phyloP scores from a whole-genome alignment of 2,888 invertebrate genomes.

The Atherix ibis region DNA sequence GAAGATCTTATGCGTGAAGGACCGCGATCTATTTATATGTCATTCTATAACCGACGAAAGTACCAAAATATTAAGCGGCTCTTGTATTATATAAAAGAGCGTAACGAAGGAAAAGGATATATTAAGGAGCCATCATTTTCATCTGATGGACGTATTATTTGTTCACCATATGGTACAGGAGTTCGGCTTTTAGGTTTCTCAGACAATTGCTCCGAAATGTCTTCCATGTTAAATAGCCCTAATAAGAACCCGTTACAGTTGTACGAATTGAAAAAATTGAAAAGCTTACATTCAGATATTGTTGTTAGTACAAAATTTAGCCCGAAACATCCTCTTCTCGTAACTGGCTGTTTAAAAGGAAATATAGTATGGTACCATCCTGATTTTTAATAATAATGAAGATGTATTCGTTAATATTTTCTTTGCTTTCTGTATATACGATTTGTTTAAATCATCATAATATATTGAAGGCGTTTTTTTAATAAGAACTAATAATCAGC shows the following conservation, averaged over 20 bases:
- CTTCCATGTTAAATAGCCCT: conserved; percentile 43
- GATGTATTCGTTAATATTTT: too few relatives aligned
- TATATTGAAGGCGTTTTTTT: too few relatives aligned
- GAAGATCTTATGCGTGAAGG: conserved; percentile 1
- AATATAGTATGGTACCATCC: conserved; percentile 86
- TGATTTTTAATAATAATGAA: conserved; percentile 22
- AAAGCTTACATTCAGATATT: conserved; percentile 61
- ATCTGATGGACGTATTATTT: conserved; percentile 74
- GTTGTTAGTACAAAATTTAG: conserved; percentile 85
- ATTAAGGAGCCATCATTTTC: conserved; percentile 90
- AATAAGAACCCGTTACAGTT: conserved; percentile 34
- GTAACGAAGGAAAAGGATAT: conserved; percentile 77
- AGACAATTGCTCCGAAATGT: conserved; percentile 59
- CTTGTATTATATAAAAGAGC: conserved; percentile 70
- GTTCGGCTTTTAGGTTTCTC: conserved; percentile 71
- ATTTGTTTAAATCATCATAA: too few relatives aligned
- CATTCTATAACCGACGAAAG: conserved; percentile 12
- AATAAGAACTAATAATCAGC: too few relatives aligned
- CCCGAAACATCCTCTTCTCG: conserved; percentile 69
- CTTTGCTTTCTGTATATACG: too few relatives aligned
- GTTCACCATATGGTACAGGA: conserved; percentile 78
- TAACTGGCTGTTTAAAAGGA: conserved; percentile 80
- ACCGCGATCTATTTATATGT: conserved; percentile 5
- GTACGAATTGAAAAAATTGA: conserved; percentile 49
- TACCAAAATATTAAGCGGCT: conserved; percentile 53